Evolutionary conservation across 37 sponge, comb jelly and placozoan species (phyloP), one percentile per base, ranked within the genome.

Genomic region (Aplysina aerophoba): DNA sequence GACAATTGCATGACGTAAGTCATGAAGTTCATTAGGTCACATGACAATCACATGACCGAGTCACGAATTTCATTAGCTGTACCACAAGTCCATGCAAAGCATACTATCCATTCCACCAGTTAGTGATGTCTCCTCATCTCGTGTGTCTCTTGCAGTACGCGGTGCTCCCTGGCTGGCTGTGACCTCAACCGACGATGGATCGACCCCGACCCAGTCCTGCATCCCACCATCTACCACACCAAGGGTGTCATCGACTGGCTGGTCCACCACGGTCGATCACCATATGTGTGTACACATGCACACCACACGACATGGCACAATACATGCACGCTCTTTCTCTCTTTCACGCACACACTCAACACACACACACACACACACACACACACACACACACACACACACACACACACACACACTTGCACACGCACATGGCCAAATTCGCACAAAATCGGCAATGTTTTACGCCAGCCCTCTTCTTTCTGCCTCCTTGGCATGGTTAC

Each of bases 131-230:
- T n/a, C n/a, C n/a, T n/a, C n/a, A n/a, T n/a, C n/a, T n/a, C n/a
- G n/a, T 33, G 31, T 34, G 5, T 12, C 20, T 30, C 21, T 6
- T 34, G 28, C 44, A 91, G 92, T 77, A 89, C 88, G 33, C 78
- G 95, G 19, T 94, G 89, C 55, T 91, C 89, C 16, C 81, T 94
- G 39, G 40, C 86, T 30, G 95, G 95, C 1, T 58, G 36, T 31
- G 95, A 91, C 25, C 79, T 94, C 72, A 94, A 94, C 79, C 80
- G 95, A 0, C 89, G 62, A 22, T 91, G 95, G 95, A 83, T 86
- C 60, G 79, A 71, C 36, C 95, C 95, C 5, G 60, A 85, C 80
- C 87, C 89, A 21, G 28, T 59, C 17, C 87, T 91, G 36, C 91
- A 91, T 66, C 94, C 94, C 38, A 87, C 94, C 21, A 91, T 91